Base-by-base conservation (phyloP, 2,113 vertebrate species). In the Myotis davidii region DNA sequence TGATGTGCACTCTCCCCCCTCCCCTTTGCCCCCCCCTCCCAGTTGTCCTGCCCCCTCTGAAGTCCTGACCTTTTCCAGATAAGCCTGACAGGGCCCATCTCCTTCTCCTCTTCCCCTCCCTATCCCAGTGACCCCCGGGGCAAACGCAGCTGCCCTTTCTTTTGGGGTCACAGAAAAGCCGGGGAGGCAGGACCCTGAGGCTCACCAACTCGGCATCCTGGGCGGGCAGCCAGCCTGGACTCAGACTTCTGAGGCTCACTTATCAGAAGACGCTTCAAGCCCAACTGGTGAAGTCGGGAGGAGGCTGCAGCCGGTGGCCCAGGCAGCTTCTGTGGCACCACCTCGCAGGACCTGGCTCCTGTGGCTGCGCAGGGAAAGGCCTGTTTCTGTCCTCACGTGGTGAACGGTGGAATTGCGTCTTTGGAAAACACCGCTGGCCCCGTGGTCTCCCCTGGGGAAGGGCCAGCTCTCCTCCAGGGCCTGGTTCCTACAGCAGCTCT, bases 151-250 rank as follows among this genome's bases (percentile, higher is more conserved):
- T 76, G 88, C 56, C 76, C 91, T 81, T 65, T 87, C 70, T 59
- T 54, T 25, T 2, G 52, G 88, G 88, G 39, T 72, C 65, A 59
- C 56, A 48, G 56, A 23, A 52, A 61, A 48, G 52, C 37, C 8
- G 0, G 20, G n/a, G 25, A 5, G 10, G 32, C 3, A 34, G 85
- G 20, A 42, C 8, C 0, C 1, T 0, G 20, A 0, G 4, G 86
- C 83, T 79, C 64, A 54, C 48, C 70, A 18, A 34, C 52, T 14
- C 69, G 34, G 56, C 23, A 11, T 25, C 54, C 78, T 5, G 25
- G 45, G 85, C 20, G 20, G 81, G 25, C 23, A 0, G 76, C 1
- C 4, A 5, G 23, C 56, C 76, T 7, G 18, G 70, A 34, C 76
- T 10, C 78, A 23, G 0, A 11, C 73, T 29, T 42, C 74, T 7